phyloP scores from a whole-genome alignment of 2,888 invertebrate species.

The Ormyrus labotus region DNA sequence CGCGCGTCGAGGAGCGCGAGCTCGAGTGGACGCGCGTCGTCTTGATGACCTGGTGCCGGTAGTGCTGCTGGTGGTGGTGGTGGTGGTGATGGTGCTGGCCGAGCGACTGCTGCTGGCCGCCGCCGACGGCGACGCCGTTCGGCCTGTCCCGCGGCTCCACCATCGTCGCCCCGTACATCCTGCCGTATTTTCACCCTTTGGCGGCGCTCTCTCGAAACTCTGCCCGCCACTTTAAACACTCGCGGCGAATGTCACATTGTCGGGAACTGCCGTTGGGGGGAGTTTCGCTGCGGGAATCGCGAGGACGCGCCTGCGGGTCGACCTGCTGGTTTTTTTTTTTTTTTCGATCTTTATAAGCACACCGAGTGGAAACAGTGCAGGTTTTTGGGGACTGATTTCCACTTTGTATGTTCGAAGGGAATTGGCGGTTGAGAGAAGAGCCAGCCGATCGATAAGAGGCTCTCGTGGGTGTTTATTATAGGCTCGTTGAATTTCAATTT shows the following conservation, averaged over 20 bases:
- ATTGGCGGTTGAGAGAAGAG: too few relatives aligned
- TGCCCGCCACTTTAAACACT: neutral
- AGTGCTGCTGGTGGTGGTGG: constrained; percentile 66
- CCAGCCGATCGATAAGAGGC: too few relatives aligned
- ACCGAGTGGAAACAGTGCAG: too few relatives aligned
- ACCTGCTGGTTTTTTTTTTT: too few relatives aligned
- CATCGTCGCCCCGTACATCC: constrained; percentile 54
- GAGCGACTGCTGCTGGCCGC: constrained; percentile 3
- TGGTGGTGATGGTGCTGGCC: constrained; percentile 54
- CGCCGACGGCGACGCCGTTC: neutral
- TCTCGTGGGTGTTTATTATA: too few relatives aligned
- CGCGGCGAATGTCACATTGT: neutral
- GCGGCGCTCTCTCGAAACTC: too few relatives aligned
- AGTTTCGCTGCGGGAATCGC: too few relatives aligned
- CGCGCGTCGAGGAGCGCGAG: constrained; percentile 62
- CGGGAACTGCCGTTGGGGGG: neutral
- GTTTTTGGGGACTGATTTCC: too few relatives aligned
- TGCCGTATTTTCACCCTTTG: neutral
- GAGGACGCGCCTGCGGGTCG: too few relatives aligned
- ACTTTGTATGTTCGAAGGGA: too few relatives aligned
- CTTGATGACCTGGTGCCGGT: constrained; percentile 71
- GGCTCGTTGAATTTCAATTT: too few relatives aligned
- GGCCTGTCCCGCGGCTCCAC: constrained; percentile 44
- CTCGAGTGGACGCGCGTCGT: constrained; percentile 72
- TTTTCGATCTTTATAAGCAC: too few relatives aligned